A percentile compares a stretch with the other conserved stretches of the same genome.
phyloP scores from a whole-genome alignment of 2,113 vertebrate genomes.

The Pachyramphus minor region DNA sequence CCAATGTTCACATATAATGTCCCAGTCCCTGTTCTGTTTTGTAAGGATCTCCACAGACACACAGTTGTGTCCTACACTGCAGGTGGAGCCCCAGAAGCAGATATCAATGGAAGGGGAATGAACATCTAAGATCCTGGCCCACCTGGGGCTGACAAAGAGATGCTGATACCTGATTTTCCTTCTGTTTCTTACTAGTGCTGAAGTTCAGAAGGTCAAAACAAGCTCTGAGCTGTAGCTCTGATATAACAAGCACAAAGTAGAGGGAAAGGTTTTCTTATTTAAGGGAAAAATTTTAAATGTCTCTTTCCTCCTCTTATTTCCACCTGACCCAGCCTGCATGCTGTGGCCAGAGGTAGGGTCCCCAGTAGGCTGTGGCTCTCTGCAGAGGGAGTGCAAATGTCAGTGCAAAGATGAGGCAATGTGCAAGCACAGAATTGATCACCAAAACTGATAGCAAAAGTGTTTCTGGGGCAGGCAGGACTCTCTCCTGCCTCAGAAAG shows the following conservation, averaged over 20 bases:
- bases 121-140: background rate
- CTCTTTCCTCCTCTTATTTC: background rate
- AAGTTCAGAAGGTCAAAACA: background rate
- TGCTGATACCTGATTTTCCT: background rate
- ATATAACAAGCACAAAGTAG: background rate
- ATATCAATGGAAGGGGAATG: background rate
- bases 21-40: background rate
- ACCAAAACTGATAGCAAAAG: background rate
- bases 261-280: background rate
- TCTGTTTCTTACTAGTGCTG: background rate
- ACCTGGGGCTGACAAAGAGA: background rate
- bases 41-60: background rate
- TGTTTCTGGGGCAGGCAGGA: background rate
- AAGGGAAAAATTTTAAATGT: background rate
- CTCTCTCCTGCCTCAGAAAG: background rate
- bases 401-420: background rate
- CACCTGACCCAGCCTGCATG: background rate
- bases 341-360: background rate
- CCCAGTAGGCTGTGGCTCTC: background rate
- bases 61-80: rapidly evolving
- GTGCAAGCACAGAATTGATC: background rate
- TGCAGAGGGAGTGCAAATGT: background rate
- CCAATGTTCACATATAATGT: rapidly evolving
- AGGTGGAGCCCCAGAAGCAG: background rate
- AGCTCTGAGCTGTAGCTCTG: background rate